Conservation (phyloP, 1,140 invertebrate genomes). For the Gonatopus flavifemur region DNA sequence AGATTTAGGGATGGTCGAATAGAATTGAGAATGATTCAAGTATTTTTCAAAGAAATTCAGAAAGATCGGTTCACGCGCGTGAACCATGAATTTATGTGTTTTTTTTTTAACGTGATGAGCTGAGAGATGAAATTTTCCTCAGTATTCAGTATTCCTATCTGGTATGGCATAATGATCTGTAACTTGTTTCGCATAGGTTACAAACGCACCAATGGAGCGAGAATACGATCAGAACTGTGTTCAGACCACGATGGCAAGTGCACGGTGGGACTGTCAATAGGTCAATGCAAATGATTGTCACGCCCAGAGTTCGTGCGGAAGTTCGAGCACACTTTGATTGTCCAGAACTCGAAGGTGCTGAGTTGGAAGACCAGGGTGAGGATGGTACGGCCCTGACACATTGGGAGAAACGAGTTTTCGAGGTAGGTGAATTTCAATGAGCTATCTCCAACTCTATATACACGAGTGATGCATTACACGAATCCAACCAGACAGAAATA, state of each 20-base stretch:
- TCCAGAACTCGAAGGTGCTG: constrained; percentile 87
- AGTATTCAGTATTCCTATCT: too few relatives aligned
- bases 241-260: constrained; percentile 82
- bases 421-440: constrained; percentile 66
- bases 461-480: too few relatives aligned
- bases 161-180: too few relatives aligned
- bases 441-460: too few relatives aligned
- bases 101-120: too few relatives aligned
- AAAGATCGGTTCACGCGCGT: too few relatives aligned
- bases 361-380: constrained; percentile 96
- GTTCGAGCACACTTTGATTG: constrained; percentile 92
- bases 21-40: too few relatives aligned
- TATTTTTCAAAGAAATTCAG: too few relatives aligned
- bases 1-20: too few relatives aligned
- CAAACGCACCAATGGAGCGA: constrained; percentile 95
- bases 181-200: constrained; percentile 59
- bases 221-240: constrained; percentile 79
- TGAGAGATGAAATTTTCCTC: too few relatives aligned
- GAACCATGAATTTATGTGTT: too few relatives aligned
- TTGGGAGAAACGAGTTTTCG: constrained; percentile 98
- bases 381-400: constrained; percentile 96
- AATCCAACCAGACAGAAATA: too few relatives aligned
- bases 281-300: constrained; percentile 87
- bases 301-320: constrained; percentile 83
- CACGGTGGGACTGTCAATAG: constrained; percentile 73